Conservation (phyloP, 2,888 invertebrate species). For the Acronicta aceris region DNA sequence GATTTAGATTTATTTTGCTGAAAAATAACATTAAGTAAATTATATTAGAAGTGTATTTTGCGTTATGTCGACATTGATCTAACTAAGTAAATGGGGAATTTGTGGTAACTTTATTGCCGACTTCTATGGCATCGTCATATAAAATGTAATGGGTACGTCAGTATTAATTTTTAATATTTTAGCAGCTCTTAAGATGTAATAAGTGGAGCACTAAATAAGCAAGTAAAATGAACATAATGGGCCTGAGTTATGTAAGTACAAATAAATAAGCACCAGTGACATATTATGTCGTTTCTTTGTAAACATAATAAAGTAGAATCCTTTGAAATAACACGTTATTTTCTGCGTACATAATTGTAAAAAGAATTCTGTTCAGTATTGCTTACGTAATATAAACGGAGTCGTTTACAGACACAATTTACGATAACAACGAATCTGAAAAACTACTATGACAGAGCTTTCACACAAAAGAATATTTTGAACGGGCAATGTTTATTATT, state of each 20-base stretch:
- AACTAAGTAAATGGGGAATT: too few relatives aligned
- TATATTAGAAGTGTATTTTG: constrained; percentile 5
- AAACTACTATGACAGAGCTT: constrained; percentile 16
- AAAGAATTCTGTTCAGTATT: constrained; percentile 39
- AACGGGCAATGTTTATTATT: not conserved
- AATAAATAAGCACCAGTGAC: constrained; percentile 36
- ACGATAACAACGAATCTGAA: constrained; percentile 27
- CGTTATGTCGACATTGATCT: constrained; percentile 8
- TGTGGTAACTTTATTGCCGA: constrained; percentile 5
- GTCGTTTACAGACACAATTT: constrained; percentile 33
- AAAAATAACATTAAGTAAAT: constrained; percentile 12
- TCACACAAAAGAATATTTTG: constrained; percentile 11
- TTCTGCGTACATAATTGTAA: constrained; percentile 15
- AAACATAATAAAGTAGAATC: constrained; percentile 33
- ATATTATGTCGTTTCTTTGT: constrained; percentile 20
- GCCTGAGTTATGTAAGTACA: constrained; percentile 44
- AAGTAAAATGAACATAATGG: constrained; percentile 23
- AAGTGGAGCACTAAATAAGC: too few relatives aligned
- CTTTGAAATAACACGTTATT: constrained; percentile 31
- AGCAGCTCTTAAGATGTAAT: constrained; percentile 25
- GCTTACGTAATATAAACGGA: constrained; percentile 39
- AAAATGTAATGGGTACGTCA: constrained; percentile 35
- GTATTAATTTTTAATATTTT: constrained; percentile 35
- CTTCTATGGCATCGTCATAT: constrained; percentile 25
- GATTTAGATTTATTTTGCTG: constrained; percentile 40